Conservation (phyloP, 2,888 invertebrate species). For the Helicoverpa assulta region DNA sequence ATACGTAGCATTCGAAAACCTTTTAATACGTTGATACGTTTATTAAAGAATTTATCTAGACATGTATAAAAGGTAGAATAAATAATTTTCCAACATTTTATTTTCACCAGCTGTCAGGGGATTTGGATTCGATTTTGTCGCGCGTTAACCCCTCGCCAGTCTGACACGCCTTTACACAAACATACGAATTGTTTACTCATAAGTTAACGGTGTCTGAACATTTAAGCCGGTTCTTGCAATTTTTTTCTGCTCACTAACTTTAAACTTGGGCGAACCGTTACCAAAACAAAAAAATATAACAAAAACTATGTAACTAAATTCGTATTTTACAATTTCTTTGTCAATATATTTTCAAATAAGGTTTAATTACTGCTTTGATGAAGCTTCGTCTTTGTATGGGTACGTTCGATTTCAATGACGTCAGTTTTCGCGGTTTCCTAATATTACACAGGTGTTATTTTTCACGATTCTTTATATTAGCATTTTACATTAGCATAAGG, state of each 20-base stretch:
- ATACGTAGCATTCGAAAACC: too few relatives aligned
- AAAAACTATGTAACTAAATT: too few relatives aligned
- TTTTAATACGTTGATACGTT: neutral
- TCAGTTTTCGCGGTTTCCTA: constrained; percentile 48
- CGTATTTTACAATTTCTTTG: too few relatives aligned
- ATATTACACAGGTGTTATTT: constrained; percentile 44
- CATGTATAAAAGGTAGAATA: too few relatives aligned
- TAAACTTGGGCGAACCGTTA: constrained; percentile 38
- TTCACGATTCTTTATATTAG: constrained; percentile 26
- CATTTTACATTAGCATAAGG: constrained; percentile 30
- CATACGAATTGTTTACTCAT: constrained; percentile 59
- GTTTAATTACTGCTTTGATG: too few relatives aligned
- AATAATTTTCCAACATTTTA: neutral
- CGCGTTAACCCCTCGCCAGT: neutral
- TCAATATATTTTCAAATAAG: too few relatives aligned
- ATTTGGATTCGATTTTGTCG: constrained; percentile 3
- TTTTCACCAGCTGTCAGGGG: neutral
- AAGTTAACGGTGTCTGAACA: constrained; percentile 66
- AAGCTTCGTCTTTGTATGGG: too few relatives aligned
- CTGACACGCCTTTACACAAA: constrained; percentile 49
- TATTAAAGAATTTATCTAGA: neutral
- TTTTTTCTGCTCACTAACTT: constrained; percentile 60
- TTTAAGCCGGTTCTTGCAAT: constrained; percentile 65
- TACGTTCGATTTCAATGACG: constrained; percentile 19
- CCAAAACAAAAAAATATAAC: too few relatives aligned